Evolutionary conservation across 2,888 invertebrate genomes (phyloP).

Genomic region (Xylophagus ater): DNA sequence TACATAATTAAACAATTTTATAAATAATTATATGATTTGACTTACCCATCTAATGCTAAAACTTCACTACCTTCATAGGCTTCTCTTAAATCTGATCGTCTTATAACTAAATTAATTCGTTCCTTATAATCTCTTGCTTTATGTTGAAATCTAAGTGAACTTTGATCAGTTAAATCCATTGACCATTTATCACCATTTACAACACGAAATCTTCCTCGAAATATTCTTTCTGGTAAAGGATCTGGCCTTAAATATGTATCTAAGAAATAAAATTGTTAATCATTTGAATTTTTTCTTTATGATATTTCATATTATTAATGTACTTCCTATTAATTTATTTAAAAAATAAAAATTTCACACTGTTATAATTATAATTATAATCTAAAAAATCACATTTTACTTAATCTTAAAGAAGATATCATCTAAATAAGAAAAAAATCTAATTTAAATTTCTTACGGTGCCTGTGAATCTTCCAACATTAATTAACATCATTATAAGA

Average conservation of each 20-base stretch:
- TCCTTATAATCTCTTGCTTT: constrained; percentile 64
- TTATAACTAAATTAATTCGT: constrained; percentile 61
- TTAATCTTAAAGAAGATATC: too few species aligned
- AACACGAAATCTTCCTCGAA: constrained; percentile 70
- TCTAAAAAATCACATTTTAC: too few species aligned
- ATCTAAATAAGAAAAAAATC: too few species aligned
- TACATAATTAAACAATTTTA: constrained; percentile 11
- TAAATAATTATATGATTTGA: constrained; percentile 9
- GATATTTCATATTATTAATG: not conserved
- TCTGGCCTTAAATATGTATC: constrained; percentile 41
- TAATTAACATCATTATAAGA: too few species aligned
- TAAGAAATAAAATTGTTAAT: constrained; percentile 16
- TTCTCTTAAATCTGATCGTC: constrained; percentile 59
- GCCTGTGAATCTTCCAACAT: too few species aligned
- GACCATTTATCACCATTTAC: constrained; percentile 58
- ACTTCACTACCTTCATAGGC: constrained; percentile 71
- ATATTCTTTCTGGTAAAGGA: constrained; percentile 67
- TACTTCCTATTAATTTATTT: not conserved
- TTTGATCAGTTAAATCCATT: constrained; percentile 53
- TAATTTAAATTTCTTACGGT: too few species aligned
- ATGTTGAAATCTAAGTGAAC: constrained; percentile 57
- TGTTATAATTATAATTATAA: too few species aligned
- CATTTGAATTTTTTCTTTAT: not conserved
- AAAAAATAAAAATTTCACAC: too few species aligned
- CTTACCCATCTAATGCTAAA: constrained; percentile 74